phyloP scores from a whole-genome alignment of 2,797 vertebrate species.

The Brotula barbata region DNA sequence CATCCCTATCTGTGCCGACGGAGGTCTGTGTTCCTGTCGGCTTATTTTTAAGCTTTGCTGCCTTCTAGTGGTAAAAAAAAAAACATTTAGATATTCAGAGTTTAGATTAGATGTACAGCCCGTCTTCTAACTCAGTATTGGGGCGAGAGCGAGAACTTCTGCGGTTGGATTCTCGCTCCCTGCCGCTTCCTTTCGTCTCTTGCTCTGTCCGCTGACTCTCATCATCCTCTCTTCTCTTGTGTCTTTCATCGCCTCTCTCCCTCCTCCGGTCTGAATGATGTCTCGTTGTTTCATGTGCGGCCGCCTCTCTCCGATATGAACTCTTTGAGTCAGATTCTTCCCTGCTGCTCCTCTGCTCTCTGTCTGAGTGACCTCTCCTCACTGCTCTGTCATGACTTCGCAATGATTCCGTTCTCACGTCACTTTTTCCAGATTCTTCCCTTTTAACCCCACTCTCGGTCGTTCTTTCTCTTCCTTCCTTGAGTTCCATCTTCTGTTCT shows the following conservation, averaged over 20 bases:
- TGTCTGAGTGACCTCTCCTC: constrained; percentile 12
- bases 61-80: neutral
- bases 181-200: neutral
- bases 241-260: neutral
- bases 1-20: too few species aligned
- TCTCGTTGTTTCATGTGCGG: neutral
- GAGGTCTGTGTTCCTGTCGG: too few species aligned
- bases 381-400: neutral
- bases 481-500: constrained; percentile 8
- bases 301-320: constrained; percentile 12
- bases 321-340: constrained; percentile 4
- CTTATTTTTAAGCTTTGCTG: too few species aligned
- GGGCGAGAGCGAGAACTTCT: constrained; percentile 20
- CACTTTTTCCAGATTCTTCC: neutral
- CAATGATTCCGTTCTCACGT: constrained; percentile 1
- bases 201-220: neutral
- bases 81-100: too few species aligned
- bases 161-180: constrained; percentile 24
- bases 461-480: neutral
- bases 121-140: constrained; percentile 36
- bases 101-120: constrained; percentile 62
- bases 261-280: neutral
- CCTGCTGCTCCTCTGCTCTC: constrained; percentile 2
- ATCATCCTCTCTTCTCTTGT: constrained; percentile 3
- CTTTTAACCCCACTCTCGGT: neutral